Evolutionary conservation across 2,113 vertebrate species (phyloP), one percentile per base, ranked within the genome.

Genomic region (Sinosuthora webbiana): DNA sequence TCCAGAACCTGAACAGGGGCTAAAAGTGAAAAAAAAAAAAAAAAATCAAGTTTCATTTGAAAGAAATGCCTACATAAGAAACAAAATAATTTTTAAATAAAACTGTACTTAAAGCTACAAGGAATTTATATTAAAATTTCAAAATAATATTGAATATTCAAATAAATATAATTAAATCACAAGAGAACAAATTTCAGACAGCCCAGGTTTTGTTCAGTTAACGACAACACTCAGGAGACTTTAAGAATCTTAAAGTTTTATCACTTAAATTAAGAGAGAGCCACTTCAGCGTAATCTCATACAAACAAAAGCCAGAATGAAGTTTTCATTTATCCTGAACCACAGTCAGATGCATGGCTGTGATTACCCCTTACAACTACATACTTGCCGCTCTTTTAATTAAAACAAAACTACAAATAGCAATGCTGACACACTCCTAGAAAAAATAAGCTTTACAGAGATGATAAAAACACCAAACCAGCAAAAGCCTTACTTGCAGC

Each of bases 401-500:
- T 95, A 96, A 95, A 94, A 87, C 63, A 90, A 95, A 96, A 91
- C 75, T 91, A 94, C 92, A 95, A 82, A 86, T n/a, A 94, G 82
- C 85, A 95, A 93, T 22, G 62, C 83, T 56, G 71, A 97, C 95
- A 96, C 65, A 52, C 88, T 97, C 83, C 67, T 96, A 97, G 78
- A 97, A 65, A 97, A 97, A 98, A 91, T 79, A 95, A 98, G 87
- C 87, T 95, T 96, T 96, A 92, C 78, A 97, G 90, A 96, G 87
- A 95, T 78, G 81, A 96, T 82, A 97, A 95, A 94, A 97, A 87
- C 93, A 90, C 95, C 87, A 96, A 85, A 95, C 96, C 65, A 93
- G 92, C 89, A 95, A 69, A 96, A 96, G 84, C 93, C 98, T 98
- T 98, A 98, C 98, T 98, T 98, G 97, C 56, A 97, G 94, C 85